A percentile compares a stretch with the other conserved stretches of the same genome.
phyloP scores from a whole-genome alignment of 2,797 vertebrate genomes.

The Pseudomugil tenellus region DNA sequence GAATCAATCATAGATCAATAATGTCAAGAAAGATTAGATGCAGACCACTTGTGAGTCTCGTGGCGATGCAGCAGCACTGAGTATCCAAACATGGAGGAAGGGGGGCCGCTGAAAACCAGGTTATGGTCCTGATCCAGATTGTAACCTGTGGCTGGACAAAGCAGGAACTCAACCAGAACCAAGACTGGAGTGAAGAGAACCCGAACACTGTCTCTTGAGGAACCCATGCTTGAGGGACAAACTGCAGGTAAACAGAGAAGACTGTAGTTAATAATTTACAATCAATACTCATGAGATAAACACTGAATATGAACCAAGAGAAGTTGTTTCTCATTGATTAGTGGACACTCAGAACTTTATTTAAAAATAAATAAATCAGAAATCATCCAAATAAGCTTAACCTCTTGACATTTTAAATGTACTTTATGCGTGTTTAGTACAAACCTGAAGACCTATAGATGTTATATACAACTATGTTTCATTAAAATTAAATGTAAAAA shows the following conservation, averaged over 20 bases:
- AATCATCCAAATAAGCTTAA: no score
- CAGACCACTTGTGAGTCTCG: slow-evolving; percentile 60
- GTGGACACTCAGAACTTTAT: no score
- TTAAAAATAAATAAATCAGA: no score
- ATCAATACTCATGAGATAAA: background rate
- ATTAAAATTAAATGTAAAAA: no score
- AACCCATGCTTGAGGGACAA: slow-evolving; percentile 39
- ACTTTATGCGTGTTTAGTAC: no score
- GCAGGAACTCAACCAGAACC: slow-evolving; percentile 28
- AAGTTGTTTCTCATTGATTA: no score
- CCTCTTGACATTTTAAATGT: no score
- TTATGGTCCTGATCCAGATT: slow-evolving; percentile 84
- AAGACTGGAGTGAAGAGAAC: slow-evolving; percentile 3
- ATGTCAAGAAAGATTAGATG: background rate
- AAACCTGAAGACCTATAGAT: no score
- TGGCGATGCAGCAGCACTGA: slow-evolving; percentile 72
- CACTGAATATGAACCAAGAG: background rate
- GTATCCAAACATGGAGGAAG: slow-evolving; percentile 85
- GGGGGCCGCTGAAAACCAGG: slow-evolving; percentile 77
- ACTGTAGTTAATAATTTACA: background rate
- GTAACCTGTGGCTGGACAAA: slow-evolving; percentile 62
- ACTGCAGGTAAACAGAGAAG: slow-evolving; percentile 33
- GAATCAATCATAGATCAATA: background rate
- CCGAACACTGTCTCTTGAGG: background rate
- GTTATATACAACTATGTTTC: no score